Evolutionary conservation across 1,140 invertebrate genomes (phyloP), one percentile per base, ranked within the genome.

Genomic region (Drosophila pachea): DNA sequence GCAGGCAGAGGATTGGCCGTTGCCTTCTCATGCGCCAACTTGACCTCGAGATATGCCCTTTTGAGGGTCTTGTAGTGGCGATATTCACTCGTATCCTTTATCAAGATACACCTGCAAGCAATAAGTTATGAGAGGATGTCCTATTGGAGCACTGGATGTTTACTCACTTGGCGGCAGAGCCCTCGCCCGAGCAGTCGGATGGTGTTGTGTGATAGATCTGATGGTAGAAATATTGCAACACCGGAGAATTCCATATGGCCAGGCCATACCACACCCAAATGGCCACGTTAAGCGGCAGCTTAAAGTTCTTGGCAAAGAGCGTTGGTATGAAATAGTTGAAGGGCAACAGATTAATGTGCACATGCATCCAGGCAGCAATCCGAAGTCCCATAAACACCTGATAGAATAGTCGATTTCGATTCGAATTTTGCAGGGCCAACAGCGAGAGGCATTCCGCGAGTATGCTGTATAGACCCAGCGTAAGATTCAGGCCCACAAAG

Each of bases 201-300:
- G 88, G 83, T 2, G 86, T 61, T 6, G 78, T 86, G 12, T 89
- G 88, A 72, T 89, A 89, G 45, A 89, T 89, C 64, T 89, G 88
- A 65, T 89, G 88, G 54, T 89, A 89, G 47, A 88, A 89, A 50
- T 88, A 89, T 36, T 89, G 88, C 43, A 89, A 45, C 12, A 89
- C 88, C 2, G 88, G 88, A 0, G 88, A 89, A 32, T 89, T 89
- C 88, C 88, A 89, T 9, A 89, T 89, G 35, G 83, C 87, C 0
- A 89, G 35, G 5, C 88, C 86, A 55, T 89, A 89, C 88, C 88
- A 89, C 4, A 89, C 43, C 88, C 88, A 89, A 50, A 89, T 86
- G 4, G 69, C 47, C 54, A 89, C 69, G 50, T 89, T 89, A 0
- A 89, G 68, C 3, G 74, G 68, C 43, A 89, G 16, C 76, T 89